Evolutionary conservation across 2,113 vertebrate species (phyloP).

Genomic region (Thunnus maccoyii): DNA sequence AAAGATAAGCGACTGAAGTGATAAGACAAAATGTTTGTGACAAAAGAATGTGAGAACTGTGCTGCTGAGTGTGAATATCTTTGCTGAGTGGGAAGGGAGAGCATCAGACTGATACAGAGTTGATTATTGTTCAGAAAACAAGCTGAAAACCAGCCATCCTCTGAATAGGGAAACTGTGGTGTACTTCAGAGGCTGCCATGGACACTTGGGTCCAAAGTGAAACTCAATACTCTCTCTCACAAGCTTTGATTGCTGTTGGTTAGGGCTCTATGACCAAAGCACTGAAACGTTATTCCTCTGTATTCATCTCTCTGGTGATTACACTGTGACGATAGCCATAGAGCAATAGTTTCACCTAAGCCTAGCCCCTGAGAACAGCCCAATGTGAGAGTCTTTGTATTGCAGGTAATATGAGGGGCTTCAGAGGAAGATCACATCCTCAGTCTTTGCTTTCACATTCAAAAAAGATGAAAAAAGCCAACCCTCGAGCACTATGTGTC

Average conservation of each 20-base stretch:
- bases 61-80: conserved; percentile 56
- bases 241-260: conserved; percentile 70
- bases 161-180: conserved; percentile 54
- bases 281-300: conserved; percentile 74
- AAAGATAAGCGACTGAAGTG: neutral
- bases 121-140: conserved; percentile 69
- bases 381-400: conserved; percentile 69
- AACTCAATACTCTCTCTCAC: conserved; percentile 66
- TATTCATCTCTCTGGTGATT: conserved; percentile 73
- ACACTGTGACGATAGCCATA: conserved; percentile 68
- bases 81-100: conserved; percentile 48
- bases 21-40: conserved; percentile 35
- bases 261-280: conserved; percentile 57
- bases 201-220: conserved; percentile 57
- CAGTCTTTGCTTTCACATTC: conserved; percentile 50
- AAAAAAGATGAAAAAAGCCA: conserved; percentile 49
- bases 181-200: conserved; percentile 53
- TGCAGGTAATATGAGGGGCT: conserved; percentile 69
- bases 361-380: conserved; percentile 67
- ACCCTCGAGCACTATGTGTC: conserved; percentile 52
- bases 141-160: conserved; percentile 61
- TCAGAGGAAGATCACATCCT: conserved; percentile 59
- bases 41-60: conserved; percentile 48
- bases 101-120: conserved; percentile 65
- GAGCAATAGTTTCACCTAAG: conserved; percentile 70